Percentiles rank a stretch among this genome's conserved stretches.
phyloP scores from a whole-genome alignment of 2,888 invertebrate genomes.

The Drosophila putrida region DNA sequence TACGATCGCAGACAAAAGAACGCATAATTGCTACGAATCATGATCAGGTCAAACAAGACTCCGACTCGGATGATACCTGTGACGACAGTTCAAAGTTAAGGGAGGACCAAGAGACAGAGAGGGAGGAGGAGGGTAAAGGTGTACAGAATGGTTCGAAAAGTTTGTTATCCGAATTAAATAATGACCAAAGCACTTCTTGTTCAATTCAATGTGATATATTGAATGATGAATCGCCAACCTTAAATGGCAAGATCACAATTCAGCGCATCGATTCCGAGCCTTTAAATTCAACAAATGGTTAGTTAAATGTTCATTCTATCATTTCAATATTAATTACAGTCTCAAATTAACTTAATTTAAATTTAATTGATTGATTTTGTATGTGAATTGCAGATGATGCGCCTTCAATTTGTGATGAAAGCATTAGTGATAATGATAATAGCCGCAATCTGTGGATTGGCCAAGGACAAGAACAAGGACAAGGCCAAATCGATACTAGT shows the following conservation, averaged over 20 bases:
- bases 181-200: constrained; percentile 55
- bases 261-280: constrained; percentile 43
- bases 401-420: constrained; percentile 37
- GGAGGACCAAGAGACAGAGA: neutral
- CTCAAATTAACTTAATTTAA: neutral
- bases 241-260: constrained; percentile 46
- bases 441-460: constrained; percentile 44
- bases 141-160: constrained; percentile 31
- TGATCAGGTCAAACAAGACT: constrained; percentile 64
- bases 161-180: constrained; percentile 39
- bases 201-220: constrained; percentile 56
- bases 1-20: constrained; percentile 74
- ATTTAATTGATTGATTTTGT: too few relatives aligned
- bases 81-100: constrained; percentile 33
- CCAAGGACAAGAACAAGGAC: constrained; percentile 41
- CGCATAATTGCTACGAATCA: constrained; percentile 32
- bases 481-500: constrained; percentile 85
- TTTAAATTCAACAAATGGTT: constrained; percentile 48
- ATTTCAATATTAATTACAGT: neutral
- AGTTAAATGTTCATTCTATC: neutral
- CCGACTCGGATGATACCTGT: constrained; percentile 66
- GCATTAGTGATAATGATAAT: constrained; percentile 55
- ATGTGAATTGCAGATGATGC: constrained; percentile 35
- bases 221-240: constrained; percentile 28
- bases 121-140: constrained; percentile 9